Conservation (phyloP, 2,888 invertebrate genomes). For the Gasteruption jaculator region DNA sequence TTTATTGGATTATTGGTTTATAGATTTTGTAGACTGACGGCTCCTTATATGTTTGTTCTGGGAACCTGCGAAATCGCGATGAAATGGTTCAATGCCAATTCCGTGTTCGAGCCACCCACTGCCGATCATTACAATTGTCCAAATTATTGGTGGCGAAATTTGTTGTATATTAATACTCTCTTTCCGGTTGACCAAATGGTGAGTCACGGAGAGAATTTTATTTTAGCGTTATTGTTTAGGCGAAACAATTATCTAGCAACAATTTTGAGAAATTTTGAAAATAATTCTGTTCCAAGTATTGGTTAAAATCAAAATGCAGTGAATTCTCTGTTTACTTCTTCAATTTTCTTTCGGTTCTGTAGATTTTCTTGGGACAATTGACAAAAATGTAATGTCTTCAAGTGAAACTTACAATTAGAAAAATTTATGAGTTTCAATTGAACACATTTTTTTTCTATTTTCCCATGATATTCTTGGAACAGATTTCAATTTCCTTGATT, state of each 20-base stretch:
- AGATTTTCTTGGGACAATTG: too few relatives aligned
- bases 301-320: too few relatives aligned
- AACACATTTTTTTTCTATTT: background rate
- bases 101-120: slow-evolving; percentile 80
- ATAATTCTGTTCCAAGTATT: background rate
- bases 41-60: slow-evolving; percentile 78
- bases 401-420: too few relatives aligned
- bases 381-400: too few relatives aligned
- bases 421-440: too few relatives aligned
- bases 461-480: too few relatives aligned
- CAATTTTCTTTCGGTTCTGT: too few relatives aligned
- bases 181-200: slow-evolving; percentile 85
- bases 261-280: background rate
- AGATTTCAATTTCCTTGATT: too few relatives aligned
- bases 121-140: slow-evolving; percentile 78
- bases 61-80: slow-evolving; percentile 81
- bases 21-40: slow-evolving; percentile 66
- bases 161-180: slow-evolving; percentile 80
- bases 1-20: slow-evolving; percentile 74
- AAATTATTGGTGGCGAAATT: slow-evolving; percentile 84
- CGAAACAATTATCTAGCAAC: too few relatives aligned
- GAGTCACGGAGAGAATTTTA: slow-evolving; percentile 17
- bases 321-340: too few relatives aligned
- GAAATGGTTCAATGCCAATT: slow-evolving; percentile 78
- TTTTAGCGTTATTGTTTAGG: too few relatives aligned